Base-by-base conservation (phyloP, 2,888 invertebrate genomes). In the Gisinianus flammeolus region DNA sequence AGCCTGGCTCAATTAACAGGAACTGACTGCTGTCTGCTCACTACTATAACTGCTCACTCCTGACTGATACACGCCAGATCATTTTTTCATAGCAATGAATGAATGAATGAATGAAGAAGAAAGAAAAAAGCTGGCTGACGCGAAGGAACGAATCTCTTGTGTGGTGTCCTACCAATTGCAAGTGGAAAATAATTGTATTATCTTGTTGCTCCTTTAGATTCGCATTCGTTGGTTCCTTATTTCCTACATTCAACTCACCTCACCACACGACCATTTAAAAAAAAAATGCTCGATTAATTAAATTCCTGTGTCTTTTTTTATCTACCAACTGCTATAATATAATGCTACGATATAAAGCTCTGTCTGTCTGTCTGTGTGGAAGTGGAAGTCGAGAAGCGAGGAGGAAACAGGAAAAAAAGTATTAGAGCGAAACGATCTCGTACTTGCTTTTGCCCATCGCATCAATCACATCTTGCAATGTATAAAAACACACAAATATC, bases 361-460 rank as follows among this genome's bases (percentile, higher is more conserved):
- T 16, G 6, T 35, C 35, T 35, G 5, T 35, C 35, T 35, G 12
- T 35, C 12, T 12, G 5, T 8, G 35, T 35, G 5, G 6, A 8
- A 35, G 35, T 8, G 35, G 6, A 8, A 35, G 35, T 35, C 35
- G 12, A 35, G 6, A 35, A 35, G 44, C 44, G 44, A 44, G 16
- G 19, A 30, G 44, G 30, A 66, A 68, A 31, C 68, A 35, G 68
- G 68, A 68, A 64, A 64, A 64, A 64, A 64, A 26, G 64, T 64
- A 64, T 64, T 28, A 30, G 64, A 68, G 68, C 68, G 44, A 28
- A 30, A 4, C 64, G 0, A 16, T 35, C 35, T 35, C 12, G 35
- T 35, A 35, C 35, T 35, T 12, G 5, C 12, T 44, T 44, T 44
- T 44, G n/a, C 19, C 2, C 44, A 4, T 44, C 6, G 19, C n/a